Base-by-base conservation (phyloP, 2,797 vertebrate species). In the Phyllotis vaccarum region DNA sequence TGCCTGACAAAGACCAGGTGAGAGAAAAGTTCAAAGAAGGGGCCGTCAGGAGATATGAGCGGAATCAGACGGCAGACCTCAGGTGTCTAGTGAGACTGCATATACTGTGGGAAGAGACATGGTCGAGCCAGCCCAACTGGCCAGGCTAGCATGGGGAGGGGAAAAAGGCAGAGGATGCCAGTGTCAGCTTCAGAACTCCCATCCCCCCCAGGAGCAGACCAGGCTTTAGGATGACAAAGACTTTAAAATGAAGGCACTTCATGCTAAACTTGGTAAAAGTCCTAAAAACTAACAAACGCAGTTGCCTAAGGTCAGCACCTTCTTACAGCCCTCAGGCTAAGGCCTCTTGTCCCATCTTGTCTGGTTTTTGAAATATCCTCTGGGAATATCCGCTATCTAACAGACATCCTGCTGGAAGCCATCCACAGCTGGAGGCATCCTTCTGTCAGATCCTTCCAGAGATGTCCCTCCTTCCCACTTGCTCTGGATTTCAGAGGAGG, bases 21-120 rank as follows among this genome's bases (percentile, higher is more conserved):
- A 70, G 78, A 92, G 43, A n/a, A 82, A 94, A 70, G 56, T 54
- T 70, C 3, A 54, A 86, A 5, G 66, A 66, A 40, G 76, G 64
- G 40, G 64, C 81, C 46, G 58, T 89, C 81, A 60, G 83, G 60
- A 95, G 85, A 52, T 54, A 85, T 92, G 80, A 49, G 37, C 79
- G 88, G 93, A 95, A 60, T 46, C 93, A 91, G 91, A 90, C 56
- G n/a, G 19, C 37, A 80, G 62, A 88, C 49, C 72, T 95, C 54
- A 58, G 90, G 95, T 83, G 86, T 90, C 93, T n/a, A 46, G 93
- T 60, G 11, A 79, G 72, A 91, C 5, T 60, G 85, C 95, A 93
- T 1, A 34, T 64, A 70, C 8, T n/a, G 52, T 31, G 27, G n/a
- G 49, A 78, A 27, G 37, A 83, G 87, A 60, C 81, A 43, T 1